These are phyloP conservation scores for Agriopis aurantiaria DNA, from an alignment of 2,888 invertebrate species.

Conservation along the genomic window DNA sequence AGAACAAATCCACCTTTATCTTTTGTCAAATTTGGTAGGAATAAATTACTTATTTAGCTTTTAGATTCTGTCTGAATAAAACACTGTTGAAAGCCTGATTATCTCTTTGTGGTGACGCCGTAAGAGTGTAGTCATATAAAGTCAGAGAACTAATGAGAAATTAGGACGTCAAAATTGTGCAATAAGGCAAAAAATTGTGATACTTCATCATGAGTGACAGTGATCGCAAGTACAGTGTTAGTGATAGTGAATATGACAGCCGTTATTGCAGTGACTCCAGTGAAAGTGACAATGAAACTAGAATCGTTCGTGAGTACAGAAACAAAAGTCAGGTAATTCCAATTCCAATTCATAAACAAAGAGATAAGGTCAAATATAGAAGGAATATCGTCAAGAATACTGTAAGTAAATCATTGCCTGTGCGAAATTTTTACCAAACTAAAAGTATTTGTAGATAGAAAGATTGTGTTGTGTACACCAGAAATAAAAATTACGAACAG, in stretches of 20 bases:
- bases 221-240: slow-evolving; percentile 4
- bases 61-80: too few species aligned
- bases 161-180: too few species aligned
- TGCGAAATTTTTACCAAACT: background rate
- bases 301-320: slow-evolving; percentile 48
- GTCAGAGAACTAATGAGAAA: too few species aligned
- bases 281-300: slow-evolving; percentile 53
- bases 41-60: too few species aligned
- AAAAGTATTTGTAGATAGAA: too few species aligned
- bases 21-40: too few species aligned
- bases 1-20: too few species aligned
- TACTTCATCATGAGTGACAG: background rate
- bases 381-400: slow-evolving; percentile 14
- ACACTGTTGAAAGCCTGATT: too few species aligned
- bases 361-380: slow-evolving; percentile 15
- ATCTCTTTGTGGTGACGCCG: too few species aligned
- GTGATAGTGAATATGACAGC: slow-evolving; percentile 23
- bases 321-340: slow-evolving; percentile 35
- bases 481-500: too few species aligned
- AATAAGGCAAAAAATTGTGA: background rate
- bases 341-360: background rate
- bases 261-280: slow-evolving; percentile 43
- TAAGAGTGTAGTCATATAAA: too few species aligned
- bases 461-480: too few species aligned
- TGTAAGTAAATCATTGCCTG: slow-evolving; percentile 5